Percentiles rank a stretch among this genome's conserved stretches.
Conservation (phyloP, 2,888 invertebrate species). For the Myopa tessellatipennis region DNA sequence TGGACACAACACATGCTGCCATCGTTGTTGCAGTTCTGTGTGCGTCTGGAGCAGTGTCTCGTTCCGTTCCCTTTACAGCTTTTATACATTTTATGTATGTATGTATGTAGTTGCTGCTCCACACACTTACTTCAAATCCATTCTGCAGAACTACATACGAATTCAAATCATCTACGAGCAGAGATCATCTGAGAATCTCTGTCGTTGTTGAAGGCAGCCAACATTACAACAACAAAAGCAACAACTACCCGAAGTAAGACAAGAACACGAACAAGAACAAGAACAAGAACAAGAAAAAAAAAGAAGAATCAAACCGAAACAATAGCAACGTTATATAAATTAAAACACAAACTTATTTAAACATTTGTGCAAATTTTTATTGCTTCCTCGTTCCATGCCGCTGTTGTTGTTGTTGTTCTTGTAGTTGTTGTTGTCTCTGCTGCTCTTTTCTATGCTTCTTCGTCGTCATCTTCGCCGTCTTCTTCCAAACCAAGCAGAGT, state of each 20-base stretch:
- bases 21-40: too few species aligned
- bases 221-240: neutral
- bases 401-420: neutral
- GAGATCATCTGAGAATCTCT: too few species aligned
- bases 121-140: too few species aligned
- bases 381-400: conserved; percentile 33
- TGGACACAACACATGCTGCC: too few species aligned
- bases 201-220: neutral
- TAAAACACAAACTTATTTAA: conserved; percentile 22
- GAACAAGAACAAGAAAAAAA: conserved; percentile 13
- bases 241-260: neutral
- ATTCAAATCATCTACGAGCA: too few species aligned
- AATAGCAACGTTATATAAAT: conserved; percentile 10
- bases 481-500: conserved; percentile 18
- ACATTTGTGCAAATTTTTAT: conserved; percentile 34
- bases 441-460: neutral
- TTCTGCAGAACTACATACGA: too few species aligned
- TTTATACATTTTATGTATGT: too few species aligned
- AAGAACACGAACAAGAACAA: neutral
- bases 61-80: too few species aligned
- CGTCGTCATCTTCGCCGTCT: neutral
- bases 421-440: neutral
- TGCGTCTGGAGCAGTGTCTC: too few species aligned
- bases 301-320: neutral
- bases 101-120: too few species aligned